A percentile compares a stretch with the other conserved stretches of the same genome.
phyloP scores from a whole-genome alignment of 1,140 invertebrate species.

The Drosophila rufa region DNA sequence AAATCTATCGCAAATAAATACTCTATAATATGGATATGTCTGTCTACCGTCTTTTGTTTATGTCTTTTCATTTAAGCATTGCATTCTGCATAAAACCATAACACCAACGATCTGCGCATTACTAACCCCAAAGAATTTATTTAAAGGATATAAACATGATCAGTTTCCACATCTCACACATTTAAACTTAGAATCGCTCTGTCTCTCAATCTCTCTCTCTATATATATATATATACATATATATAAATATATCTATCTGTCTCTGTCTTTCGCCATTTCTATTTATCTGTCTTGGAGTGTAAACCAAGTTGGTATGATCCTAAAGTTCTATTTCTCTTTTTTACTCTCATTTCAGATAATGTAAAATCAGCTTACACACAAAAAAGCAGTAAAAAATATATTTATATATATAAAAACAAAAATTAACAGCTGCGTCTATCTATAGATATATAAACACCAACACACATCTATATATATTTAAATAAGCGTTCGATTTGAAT shows the following conservation, averaged over 20 bases:
- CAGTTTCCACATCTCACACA: slow-evolving; percentile 47
- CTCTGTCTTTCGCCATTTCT: slow-evolving; percentile 36
- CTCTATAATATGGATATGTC: slow-evolving; percentile 32
- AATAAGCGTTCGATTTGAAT: slow-evolving; percentile 61
- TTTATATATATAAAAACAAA: slow-evolving; percentile 18
- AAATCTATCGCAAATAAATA: slow-evolving; percentile 33
- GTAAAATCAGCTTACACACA: slow-evolving; percentile 80
- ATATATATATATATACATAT: too few species aligned
- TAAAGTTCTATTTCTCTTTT: slow-evolving; percentile 76
- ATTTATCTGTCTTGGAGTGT: slow-evolving; percentile 38
- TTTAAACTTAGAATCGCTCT: slow-evolving; percentile 37
- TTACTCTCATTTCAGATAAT: slow-evolving; percentile 84
- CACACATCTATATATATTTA: slow-evolving; percentile 42
- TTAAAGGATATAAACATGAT: slow-evolving; percentile 31
- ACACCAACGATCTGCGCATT: slow-evolving; percentile 46
- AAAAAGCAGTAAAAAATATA: slow-evolving; percentile 50
- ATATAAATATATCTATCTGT: slow-evolving; percentile 20
- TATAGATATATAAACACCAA: slow-evolving; percentile 44
- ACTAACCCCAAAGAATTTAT: slow-evolving; percentile 40
- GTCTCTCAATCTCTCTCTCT: slow-evolving; percentile 30
- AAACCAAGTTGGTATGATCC: slow-evolving; percentile 58
- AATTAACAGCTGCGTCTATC: slow-evolving; percentile 54
- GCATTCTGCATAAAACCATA: slow-evolving; percentile 48
- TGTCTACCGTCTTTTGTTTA: slow-evolving; percentile 35
- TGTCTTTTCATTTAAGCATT: slow-evolving; percentile 55